Base-by-base conservation (phyloP, 2,888 invertebrate genomes). In the Drosophila peninsularis region DNA sequence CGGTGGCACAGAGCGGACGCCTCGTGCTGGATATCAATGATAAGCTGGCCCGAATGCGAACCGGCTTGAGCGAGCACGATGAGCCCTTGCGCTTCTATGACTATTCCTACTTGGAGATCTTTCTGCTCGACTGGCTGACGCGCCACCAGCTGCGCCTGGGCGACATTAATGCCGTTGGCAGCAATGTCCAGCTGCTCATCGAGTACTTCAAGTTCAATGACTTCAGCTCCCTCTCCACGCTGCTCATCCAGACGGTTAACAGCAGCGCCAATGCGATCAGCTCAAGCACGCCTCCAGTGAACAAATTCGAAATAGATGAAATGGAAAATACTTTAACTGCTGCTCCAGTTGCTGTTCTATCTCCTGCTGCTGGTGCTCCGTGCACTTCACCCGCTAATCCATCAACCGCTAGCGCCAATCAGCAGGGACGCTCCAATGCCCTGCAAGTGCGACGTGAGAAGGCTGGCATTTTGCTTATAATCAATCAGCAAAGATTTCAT, bases 381-480 rank as follows among this genome's bases (percentile, higher is more conserved):
- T 1, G 24, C 24, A 24, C 27, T 30, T 6, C 27, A 24, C n/a
- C 36, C 6, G 1, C 52, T 19, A 7, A 21, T 37, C 0, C 45
- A 4, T 11, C 56, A 13, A 17, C 11, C 27, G 30, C 30, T 30
- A 7, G 30, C 17, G 9, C 1, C 13, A 61, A 68, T 30, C 50
- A 42, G 34, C 60, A 72, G 13, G 36, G 58, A 13, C 41, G 27
- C 5, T 30, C 45, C 21, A 70, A 88, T 24, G 80, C 71, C 14
- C 80, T 91, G 62, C 52, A 64, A 5, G 76, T 92, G n/a, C 74
- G 62, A 0, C 78, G 62, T 1, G 70, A 85, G 6, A 73, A 57
- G 2, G 91, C 91, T 4, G 92, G 92, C 6, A 89, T 88, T 63
- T 52, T 90, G 24, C 67, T 92, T 5, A 92, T 92, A 21, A 91